Conservation (phyloP, 2,888 invertebrate species). For the Thymelicus lineola region DNA sequence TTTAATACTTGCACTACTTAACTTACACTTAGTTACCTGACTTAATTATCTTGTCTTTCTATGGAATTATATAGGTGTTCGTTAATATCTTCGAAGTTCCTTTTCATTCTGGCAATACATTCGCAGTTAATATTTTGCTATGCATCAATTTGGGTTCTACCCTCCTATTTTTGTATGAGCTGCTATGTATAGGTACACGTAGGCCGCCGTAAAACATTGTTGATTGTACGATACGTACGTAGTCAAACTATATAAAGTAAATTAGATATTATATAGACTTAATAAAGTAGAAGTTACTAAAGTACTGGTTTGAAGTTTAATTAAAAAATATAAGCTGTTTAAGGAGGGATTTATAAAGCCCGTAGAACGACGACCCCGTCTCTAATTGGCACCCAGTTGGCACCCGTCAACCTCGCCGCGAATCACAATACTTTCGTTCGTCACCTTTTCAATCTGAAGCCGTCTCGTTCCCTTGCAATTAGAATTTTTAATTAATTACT, state of each 20-base stretch:
- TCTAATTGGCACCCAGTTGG: slow-evolving; percentile 10
- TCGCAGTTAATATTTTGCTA: no score
- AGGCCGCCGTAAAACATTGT: no score
- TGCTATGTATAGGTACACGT: no score
- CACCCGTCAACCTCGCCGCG: slow-evolving; percentile 4
- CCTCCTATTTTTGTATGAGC: no score
- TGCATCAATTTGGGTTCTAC: no score
- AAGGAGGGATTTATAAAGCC: neutral
- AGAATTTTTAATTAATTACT: slow-evolving; percentile 14
- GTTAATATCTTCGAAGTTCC: no score
- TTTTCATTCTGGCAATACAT: no score
- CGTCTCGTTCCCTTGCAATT: slow-evolving; percentile 4
- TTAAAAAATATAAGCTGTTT: slow-evolving; percentile 8
- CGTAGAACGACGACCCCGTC: neutral
- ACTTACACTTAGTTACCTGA: no score
- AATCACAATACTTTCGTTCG: slow-evolving; percentile 6
- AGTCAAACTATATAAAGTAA: neutral
- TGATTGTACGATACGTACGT: no score
- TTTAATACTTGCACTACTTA: no score
- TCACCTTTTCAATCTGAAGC: slow-evolving; percentile 11
- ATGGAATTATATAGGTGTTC: no score
- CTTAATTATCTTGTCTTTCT: no score
- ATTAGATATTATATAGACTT: neutral
- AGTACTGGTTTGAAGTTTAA: neutral
- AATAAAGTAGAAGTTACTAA: neutral